Conservation (phyloP, 2,113 vertebrate genomes). For the Suricata suricatta region DNA sequence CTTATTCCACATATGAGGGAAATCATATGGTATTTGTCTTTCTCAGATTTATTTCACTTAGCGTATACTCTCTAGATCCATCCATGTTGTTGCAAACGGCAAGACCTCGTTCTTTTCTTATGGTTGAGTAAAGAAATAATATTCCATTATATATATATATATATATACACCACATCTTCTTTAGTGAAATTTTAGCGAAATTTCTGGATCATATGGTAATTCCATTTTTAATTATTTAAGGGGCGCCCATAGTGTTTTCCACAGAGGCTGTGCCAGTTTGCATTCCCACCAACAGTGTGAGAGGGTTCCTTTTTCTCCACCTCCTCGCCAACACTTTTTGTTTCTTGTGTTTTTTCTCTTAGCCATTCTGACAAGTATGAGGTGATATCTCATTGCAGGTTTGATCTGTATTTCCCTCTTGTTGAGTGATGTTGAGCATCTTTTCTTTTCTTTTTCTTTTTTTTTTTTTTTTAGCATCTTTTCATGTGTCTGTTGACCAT, state of each 20-base stretch:
- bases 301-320: neutral
- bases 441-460: too few relatives aligned
- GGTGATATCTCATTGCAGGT: neutral
- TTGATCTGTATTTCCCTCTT: neutral
- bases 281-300: too few relatives aligned
- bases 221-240: neutral
- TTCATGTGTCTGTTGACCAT: neutral
- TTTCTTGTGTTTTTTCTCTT: neutral
- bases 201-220: neutral
- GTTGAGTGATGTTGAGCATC: neutral
- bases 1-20: neutral
- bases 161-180: neutral
- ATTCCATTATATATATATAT: neutral
- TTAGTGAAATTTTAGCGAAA: neutral
- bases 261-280: neutral
- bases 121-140: neutral
- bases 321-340: neutral
- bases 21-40: neutral
- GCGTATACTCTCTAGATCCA: neutral
- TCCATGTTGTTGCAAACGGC: neutral
- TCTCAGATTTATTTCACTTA: neutral
- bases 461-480: too few relatives aligned
- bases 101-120: neutral
- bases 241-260: neutral
- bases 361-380: neutral